These are phyloP conservation scores for Seriola dumerili DNA, from an alignment of 2,113 vertebrate genomes.

Conservation along the genomic window DNA sequence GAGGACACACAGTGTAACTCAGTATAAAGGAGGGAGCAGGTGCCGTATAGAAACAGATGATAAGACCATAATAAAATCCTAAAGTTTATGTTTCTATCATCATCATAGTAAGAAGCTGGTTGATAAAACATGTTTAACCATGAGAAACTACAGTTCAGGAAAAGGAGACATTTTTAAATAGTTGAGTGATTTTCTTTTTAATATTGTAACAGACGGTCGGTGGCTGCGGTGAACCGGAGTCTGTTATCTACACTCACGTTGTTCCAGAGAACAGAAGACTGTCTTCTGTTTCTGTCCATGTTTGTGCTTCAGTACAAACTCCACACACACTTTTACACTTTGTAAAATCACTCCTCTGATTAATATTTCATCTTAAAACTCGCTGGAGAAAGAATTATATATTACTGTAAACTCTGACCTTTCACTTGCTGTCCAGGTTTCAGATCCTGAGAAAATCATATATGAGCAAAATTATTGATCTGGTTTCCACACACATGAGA, in stretches of 20 bases:
- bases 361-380: neutral
- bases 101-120: too few relatives aligned
- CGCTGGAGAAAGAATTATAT: too few relatives aligned
- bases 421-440: neutral
- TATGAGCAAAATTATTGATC: neutral
- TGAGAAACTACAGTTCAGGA: too few relatives aligned
- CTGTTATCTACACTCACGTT: conserved; percentile 7
- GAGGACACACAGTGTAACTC: too few relatives aligned
- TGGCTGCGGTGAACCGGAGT: too few relatives aligned
- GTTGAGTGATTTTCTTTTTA: neutral
- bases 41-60: too few relatives aligned
- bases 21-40: too few relatives aligned
- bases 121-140: too few relatives aligned
- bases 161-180: neutral
- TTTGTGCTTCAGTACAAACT: neutral
- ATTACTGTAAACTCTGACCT: too few relatives aligned
- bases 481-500: neutral
- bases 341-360: neutral
- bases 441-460: too few relatives aligned
- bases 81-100: too few relatives aligned
- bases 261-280: conserved; percentile 13
- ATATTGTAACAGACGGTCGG: neutral
- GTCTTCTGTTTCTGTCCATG: conserved; percentile 1
- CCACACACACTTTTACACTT: neutral
- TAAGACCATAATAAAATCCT: too few relatives aligned